Evolutionary conservation across 2,113 vertebrate genomes (phyloP).

Genomic region (Catharus bicknelli): DNA sequence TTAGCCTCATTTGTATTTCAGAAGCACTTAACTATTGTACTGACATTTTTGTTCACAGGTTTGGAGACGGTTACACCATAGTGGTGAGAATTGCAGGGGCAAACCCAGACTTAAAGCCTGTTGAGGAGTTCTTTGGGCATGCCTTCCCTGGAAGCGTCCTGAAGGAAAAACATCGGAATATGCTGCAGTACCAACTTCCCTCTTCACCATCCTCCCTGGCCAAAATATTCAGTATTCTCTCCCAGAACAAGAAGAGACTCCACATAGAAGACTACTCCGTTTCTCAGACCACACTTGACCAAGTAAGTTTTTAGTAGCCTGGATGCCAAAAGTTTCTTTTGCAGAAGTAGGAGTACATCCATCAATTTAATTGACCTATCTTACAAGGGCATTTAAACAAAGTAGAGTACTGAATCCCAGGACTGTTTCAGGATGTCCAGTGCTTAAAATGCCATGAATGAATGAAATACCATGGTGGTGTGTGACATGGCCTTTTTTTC

Average conservation of each 20-base stretch:
- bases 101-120: slow-evolving; percentile 86
- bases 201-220: slow-evolving; percentile 88
- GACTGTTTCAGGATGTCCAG: not conserved
- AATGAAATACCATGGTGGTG: not conserved
- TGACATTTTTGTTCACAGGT: slow-evolving; percentile 74
- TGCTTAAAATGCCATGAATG: not conserved
- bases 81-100: slow-evolving; percentile 89
- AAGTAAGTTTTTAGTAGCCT: slow-evolving; percentile 80
- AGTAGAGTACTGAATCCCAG: not conserved
- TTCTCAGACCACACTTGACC: slow-evolving; percentile 97
- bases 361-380: not conserved
- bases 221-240: slow-evolving; percentile 93
- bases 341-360: not conserved
- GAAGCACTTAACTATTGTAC: not conserved
- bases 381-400: not conserved
- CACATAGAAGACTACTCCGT: slow-evolving; percentile 97
- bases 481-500: not conserved
- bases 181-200: slow-evolving; percentile 96
- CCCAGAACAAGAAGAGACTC: slow-evolving; percentile 88
- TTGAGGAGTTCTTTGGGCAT: slow-evolving; percentile 92
- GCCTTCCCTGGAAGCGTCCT: slow-evolving; percentile 91
- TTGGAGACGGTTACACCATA: slow-evolving; percentile 97
- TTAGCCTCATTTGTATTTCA: not conserved
- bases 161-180: slow-evolving; percentile 94
- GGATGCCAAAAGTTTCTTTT: not conserved